phyloP scores from a whole-genome alignment of 1,140 invertebrate genomes.

The Drosophila trapezifrons region DNA sequence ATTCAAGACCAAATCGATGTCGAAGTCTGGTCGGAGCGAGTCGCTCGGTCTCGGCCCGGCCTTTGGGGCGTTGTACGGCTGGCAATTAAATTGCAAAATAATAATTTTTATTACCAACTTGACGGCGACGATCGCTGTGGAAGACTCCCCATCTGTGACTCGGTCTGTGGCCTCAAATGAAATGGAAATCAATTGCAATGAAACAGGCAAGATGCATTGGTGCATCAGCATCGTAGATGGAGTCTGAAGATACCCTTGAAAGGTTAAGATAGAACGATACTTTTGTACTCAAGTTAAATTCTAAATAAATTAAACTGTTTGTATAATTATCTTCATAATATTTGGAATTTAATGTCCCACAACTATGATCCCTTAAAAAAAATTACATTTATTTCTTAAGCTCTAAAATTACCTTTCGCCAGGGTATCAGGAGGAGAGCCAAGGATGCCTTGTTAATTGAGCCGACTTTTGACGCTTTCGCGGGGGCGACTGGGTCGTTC shows the following conservation, averaged over 20 bases:
- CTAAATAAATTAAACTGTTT: too few species aligned
- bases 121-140: conserved; percentile 32
- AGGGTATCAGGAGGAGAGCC: conserved; percentile 17
- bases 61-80: conserved; percentile 57
- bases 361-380: neutral
- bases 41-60: conserved; percentile 63
- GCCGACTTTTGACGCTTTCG: conserved; percentile 49
- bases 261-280: neutral
- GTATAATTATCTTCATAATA: neutral
- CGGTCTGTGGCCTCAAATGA: conserved; percentile 61
- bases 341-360: neutral
- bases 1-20: conserved; percentile 81
- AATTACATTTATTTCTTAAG: neutral
- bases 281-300: neutral
- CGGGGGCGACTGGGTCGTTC: conserved; percentile 31
- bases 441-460: conserved; percentile 58
- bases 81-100: conserved; percentile 80
- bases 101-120: conserved; percentile 75
- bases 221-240: neutral
- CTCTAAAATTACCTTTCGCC: neutral
- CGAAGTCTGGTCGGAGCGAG: conserved; percentile 47
- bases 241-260: conserved; percentile 19
- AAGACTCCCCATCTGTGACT: conserved; percentile 43
- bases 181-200: conserved; percentile 71
- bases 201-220: conserved; percentile 3